Conservation (phyloP, 2,888 invertebrate genomes). For the Cheilosia scutellata region DNA sequence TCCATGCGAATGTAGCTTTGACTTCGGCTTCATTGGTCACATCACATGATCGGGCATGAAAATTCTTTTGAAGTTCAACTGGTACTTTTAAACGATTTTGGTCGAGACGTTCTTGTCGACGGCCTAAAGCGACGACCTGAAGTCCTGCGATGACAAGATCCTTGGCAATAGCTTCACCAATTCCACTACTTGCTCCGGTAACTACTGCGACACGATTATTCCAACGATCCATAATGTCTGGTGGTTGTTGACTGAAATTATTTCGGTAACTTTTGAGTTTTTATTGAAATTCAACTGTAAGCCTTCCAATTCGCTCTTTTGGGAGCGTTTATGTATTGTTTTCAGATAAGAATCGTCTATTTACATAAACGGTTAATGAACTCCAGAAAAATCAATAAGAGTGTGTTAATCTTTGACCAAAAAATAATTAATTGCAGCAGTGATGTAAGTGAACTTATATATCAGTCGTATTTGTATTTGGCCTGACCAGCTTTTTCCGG, state of each 20-base stretch:
- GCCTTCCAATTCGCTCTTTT: too few relatives aligned
- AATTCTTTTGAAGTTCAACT: slow-evolving; percentile 69
- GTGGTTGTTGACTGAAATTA: neutral
- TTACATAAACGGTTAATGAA: too few relatives aligned
- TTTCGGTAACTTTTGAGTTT: too few relatives aligned
- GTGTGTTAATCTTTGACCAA: too few relatives aligned
- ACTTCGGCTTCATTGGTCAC: slow-evolving; percentile 85
- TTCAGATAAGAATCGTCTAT: too few relatives aligned
- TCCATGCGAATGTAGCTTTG: slow-evolving; percentile 83
- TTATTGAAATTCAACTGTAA: too few relatives aligned
- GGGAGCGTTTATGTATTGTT: too few relatives aligned
- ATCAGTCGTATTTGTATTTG: too few relatives aligned
- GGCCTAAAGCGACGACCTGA: slow-evolving; percentile 85
- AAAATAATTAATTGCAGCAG: too few relatives aligned
- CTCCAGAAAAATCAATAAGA: too few relatives aligned
- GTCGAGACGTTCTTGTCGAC: slow-evolving; percentile 81
- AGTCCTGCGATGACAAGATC: slow-evolving; percentile 84
- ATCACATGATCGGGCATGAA: slow-evolving; percentile 84
- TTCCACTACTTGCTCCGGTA: slow-evolving; percentile 86
- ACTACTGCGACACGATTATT: slow-evolving; percentile 86
- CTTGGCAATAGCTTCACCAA: slow-evolving; percentile 84
- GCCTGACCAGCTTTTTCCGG: too few relatives aligned
- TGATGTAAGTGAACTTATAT: too few relatives aligned
- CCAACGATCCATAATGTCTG: slow-evolving; percentile 81
- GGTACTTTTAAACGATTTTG: slow-evolving; percentile 61